phyloP scores from a whole-genome alignment of 2,113 vertebrate genomes.

The Lucifuga dentata region DNA sequence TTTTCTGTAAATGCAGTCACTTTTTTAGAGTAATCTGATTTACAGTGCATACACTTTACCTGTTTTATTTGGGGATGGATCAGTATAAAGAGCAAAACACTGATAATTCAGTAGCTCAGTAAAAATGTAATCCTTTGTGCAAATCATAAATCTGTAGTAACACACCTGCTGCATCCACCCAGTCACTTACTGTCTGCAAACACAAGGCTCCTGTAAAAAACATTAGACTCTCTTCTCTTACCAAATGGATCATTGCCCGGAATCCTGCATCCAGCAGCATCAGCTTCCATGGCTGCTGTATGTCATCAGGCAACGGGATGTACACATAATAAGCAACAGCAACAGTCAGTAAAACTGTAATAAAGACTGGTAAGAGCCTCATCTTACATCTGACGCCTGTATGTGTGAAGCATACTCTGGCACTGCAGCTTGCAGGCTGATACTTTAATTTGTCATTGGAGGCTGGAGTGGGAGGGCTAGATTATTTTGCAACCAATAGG shows the following conservation, averaged over 20 bases:
- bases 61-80: too few relatives aligned
- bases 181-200: too few relatives aligned
- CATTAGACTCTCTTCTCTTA: slow-evolving; percentile 62
- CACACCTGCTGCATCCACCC: slow-evolving; percentile 4
- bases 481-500: too few relatives aligned
- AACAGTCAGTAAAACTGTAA: slow-evolving; percentile 59
- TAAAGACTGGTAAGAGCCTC: slow-evolving; percentile 48
- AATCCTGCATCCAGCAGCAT: slow-evolving; percentile 66
- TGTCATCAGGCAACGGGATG: slow-evolving; percentile 70
- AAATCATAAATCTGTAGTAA: background rate
- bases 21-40: too few relatives aligned
- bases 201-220: too few relatives aligned
- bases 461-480: too few relatives aligned
- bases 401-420: background rate
- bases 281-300: slow-evolving; percentile 75
- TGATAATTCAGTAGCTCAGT: too few relatives aligned
- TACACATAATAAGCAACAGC: slow-evolving; percentile 82
- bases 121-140: too few relatives aligned
- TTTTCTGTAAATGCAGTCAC: background rate
- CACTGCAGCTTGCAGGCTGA: background rate
- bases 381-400: slow-evolving; percentile 29
- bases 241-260: slow-evolving; percentile 54
- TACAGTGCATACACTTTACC: too few relatives aligned
- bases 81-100: too few relatives aligned
- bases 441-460: too few relatives aligned